A percentile compares a stretch with the other conserved stretches of the same genome.
phyloP scores from a whole-genome alignment of 2,888 invertebrate genomes.

The Cheilosia soror region DNA sequence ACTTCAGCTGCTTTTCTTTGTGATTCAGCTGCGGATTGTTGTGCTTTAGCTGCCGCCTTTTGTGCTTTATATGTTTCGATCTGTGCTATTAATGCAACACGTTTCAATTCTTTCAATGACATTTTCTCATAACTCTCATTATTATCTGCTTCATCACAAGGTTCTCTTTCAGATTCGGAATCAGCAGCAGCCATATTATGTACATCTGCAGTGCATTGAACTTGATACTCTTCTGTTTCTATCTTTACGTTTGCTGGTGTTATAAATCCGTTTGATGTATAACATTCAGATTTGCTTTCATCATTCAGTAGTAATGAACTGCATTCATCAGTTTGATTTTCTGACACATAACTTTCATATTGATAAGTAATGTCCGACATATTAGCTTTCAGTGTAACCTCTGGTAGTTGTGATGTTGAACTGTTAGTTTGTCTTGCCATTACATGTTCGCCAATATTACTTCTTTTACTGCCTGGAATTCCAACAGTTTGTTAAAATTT shows the following conservation, averaged over 20 bases:
- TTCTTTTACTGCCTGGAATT: too few species aligned
- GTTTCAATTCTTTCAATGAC: background rate
- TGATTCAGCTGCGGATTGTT: background rate
- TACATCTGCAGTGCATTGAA: background rate
- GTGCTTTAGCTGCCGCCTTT: background rate
- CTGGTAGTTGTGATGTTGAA: too few species aligned
- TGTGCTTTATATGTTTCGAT: background rate
- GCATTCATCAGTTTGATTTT: background rate
- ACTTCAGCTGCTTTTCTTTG: background rate
- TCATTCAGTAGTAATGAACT: background rate
- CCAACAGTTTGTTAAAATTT: too few species aligned
- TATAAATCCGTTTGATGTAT: background rate
- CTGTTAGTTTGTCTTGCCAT: too few species aligned
- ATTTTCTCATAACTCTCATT: background rate
- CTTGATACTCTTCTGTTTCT: background rate
- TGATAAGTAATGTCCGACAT: background rate
- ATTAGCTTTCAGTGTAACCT: background rate
- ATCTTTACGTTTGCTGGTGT: background rate
- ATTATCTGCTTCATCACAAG: background rate
- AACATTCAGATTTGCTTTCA: background rate
- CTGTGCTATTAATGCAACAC: background rate
- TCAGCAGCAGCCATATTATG: background rate
- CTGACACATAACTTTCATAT: background rate
- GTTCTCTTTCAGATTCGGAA: background rate
- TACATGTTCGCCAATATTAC: too few species aligned